Percentiles rank a stretch among this genome's conserved stretches.
Conservation (phyloP, 2,888 invertebrate species). For the Dryococelus australis region DNA sequence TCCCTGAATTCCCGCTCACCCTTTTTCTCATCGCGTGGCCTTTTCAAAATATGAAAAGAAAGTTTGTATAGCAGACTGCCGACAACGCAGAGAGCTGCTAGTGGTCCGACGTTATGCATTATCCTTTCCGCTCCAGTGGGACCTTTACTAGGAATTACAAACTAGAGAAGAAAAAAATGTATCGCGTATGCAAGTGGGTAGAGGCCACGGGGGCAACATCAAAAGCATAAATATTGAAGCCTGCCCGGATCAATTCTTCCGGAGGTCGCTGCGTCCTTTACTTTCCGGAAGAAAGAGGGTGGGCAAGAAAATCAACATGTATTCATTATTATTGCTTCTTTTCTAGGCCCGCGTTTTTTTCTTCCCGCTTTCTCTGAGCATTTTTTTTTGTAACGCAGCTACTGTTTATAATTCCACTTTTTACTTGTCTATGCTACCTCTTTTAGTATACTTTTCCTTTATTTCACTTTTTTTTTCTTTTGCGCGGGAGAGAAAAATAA, state of each 20-base stretch:
- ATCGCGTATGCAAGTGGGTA: not conserved
- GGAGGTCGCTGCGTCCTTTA: constrained; percentile 1
- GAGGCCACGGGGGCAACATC: constrained; percentile 33
- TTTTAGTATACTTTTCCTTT: constrained; percentile 21
- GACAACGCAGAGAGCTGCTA: not conserved
- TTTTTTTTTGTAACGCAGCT: constrained; percentile 13
- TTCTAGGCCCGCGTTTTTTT: not conserved
- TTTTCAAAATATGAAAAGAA: not conserved
- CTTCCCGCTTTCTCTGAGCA: not conserved
- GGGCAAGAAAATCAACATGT: constrained; percentile 21
- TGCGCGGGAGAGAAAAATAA: constrained; percentile 5
- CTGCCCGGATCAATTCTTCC: constrained; percentile 38
- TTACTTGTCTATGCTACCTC: not conserved
- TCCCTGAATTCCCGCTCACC: not conserved
- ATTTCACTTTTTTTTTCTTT: constrained; percentile 17
- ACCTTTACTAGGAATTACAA: constrained; percentile 13
- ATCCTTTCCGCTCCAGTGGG: not conserved
- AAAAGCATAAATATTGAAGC: constrained; percentile 42
- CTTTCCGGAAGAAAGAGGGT: constrained; percentile 5
- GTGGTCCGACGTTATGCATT: not conserved
- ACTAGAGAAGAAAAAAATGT: not conserved
- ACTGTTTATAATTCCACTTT: constrained; percentile 25
- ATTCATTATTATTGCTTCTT: constrained; percentile 26
- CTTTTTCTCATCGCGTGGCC: not conserved
- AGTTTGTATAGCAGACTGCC: not conserved